A percentile compares a stretch with the other conserved stretches of the same genome.
These are phyloP conservation scores for Coccyzus lansbergi DNA, from an alignment of 2,797 vertebrate species.

Conservation along the genomic window DNA sequence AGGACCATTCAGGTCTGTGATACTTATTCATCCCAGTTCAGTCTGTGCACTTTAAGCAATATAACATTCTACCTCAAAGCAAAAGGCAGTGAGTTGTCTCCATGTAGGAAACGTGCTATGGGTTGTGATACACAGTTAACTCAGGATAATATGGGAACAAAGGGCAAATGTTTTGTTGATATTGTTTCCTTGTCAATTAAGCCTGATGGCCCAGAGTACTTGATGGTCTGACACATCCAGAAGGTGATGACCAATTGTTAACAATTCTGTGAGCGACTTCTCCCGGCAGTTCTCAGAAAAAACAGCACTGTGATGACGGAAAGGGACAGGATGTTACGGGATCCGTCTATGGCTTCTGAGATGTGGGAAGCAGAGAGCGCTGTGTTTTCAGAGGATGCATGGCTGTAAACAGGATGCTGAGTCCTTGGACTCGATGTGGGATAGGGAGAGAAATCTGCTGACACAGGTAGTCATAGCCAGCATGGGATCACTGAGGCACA, in stretches of 20 bases:
- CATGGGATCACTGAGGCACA: background rate
- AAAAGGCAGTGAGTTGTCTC: background rate
- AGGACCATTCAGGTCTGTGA: background rate
- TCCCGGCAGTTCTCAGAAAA: slow-evolving; percentile 68
- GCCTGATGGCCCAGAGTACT: background rate
- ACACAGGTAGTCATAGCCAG: background rate
- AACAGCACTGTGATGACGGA: slow-evolving; percentile 45
- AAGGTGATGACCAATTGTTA: slow-evolving; percentile 76
- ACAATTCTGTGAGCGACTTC: slow-evolving; percentile 71
- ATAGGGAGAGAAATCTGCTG: background rate
- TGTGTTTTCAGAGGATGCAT: slow-evolving; percentile 61
- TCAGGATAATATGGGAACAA: background rate
- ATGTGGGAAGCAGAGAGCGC: slow-evolving; percentile 74
- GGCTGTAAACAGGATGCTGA: slow-evolving; percentile 82
- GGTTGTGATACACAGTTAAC: background rate
- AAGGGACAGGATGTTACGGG: slow-evolving; percentile 79
- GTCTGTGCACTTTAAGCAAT: background rate
- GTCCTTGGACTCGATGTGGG: background rate
- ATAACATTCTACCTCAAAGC: background rate
- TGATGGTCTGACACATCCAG: slow-evolving; percentile 54
- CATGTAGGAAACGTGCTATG: background rate
- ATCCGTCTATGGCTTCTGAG: slow-evolving; percentile 58
- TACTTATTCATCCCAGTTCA: background rate
- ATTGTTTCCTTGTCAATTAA: slow-evolving; percentile 52
- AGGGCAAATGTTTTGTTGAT: slow-evolving; percentile 41